These are phyloP conservation scores for Lampris megalopsis DNA, from an alignment of 2,113 vertebrate species.

Conservation along the genomic window DNA sequence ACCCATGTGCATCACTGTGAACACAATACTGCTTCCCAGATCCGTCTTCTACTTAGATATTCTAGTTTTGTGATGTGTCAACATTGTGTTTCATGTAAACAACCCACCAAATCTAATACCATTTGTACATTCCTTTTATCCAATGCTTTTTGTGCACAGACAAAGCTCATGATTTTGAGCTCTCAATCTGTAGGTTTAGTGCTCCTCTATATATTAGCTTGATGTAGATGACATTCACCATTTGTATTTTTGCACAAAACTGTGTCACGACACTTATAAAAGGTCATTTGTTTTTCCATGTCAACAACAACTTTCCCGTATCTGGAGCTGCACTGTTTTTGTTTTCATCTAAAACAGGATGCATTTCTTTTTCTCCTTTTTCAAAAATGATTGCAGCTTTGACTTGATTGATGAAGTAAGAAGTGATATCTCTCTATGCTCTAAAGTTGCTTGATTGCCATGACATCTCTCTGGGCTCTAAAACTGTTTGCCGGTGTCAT, in stretches of 20 bases:
- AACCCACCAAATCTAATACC: too few species aligned
- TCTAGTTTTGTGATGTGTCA: too few species aligned
- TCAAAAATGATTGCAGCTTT: conserved; percentile 12
- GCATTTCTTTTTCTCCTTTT: conserved; percentile 12
- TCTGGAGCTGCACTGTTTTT: not conserved
- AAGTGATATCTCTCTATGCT: conserved; percentile 23
- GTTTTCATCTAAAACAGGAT: not conserved
- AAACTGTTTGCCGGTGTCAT: conserved; percentile 53
- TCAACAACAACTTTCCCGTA: conserved; percentile 28
- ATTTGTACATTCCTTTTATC: too few species aligned
- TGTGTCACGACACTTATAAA: conserved; percentile 20
- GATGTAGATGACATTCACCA: too few species aligned
- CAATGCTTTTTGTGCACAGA: too few species aligned
- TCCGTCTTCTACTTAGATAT: too few species aligned
- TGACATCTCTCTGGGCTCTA: conserved; percentile 20
- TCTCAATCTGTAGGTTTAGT: too few species aligned
- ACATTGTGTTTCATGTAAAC: too few species aligned
- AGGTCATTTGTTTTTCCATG: conserved; percentile 36
- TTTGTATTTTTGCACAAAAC: conserved; percentile 16
- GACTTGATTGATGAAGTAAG: conserved; percentile 21
- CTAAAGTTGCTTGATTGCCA: conserved; percentile 22
- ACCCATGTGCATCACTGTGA: too few species aligned
- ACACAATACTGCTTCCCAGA: too few species aligned
- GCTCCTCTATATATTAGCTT: too few species aligned
- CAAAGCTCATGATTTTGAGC: too few species aligned